phyloP scores from a whole-genome alignment of 2,113 vertebrate genomes.

The Felis catus region DNA sequence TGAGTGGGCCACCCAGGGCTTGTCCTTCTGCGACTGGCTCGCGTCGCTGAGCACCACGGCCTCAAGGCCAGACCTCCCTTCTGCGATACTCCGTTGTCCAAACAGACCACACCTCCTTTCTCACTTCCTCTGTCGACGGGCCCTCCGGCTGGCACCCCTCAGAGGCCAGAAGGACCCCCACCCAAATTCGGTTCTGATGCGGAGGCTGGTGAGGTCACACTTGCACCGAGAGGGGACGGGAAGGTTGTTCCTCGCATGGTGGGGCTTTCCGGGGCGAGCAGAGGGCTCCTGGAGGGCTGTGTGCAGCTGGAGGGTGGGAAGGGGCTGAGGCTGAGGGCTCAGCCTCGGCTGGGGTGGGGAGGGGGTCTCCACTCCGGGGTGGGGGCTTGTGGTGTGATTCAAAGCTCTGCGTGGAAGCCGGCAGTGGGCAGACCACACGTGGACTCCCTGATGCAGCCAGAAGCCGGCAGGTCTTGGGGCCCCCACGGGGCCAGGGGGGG shows the following conservation, averaged over 20 bases:
- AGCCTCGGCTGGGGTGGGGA: not conserved
- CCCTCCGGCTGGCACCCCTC: no score
- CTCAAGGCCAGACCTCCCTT: no score
- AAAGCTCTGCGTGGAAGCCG: not conserved
- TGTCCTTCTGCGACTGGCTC: no score
- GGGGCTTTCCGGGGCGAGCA: not conserved
- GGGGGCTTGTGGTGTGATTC: not conserved
- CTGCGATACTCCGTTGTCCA: no score
- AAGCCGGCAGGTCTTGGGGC: not conserved
- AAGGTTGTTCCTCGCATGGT: fast-evolving
- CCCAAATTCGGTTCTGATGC: not conserved
- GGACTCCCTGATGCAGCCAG: fast-evolving
- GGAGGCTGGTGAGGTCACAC: not conserved
- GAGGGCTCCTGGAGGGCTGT: not conserved
- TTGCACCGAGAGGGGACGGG: not conserved
- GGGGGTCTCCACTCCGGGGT: not conserved
- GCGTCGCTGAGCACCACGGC: no score
- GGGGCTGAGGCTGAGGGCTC: not conserved
- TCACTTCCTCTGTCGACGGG: no score
- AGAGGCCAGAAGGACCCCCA: no score
- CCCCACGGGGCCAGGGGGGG: not conserved
- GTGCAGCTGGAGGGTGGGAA: not conserved
- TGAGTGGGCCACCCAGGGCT: no score
- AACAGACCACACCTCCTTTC: no score
- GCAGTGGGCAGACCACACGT: not conserved